phyloP scores from a whole-genome alignment of 2,113 vertebrate species.

The Oreochromis spilurus region DNA sequence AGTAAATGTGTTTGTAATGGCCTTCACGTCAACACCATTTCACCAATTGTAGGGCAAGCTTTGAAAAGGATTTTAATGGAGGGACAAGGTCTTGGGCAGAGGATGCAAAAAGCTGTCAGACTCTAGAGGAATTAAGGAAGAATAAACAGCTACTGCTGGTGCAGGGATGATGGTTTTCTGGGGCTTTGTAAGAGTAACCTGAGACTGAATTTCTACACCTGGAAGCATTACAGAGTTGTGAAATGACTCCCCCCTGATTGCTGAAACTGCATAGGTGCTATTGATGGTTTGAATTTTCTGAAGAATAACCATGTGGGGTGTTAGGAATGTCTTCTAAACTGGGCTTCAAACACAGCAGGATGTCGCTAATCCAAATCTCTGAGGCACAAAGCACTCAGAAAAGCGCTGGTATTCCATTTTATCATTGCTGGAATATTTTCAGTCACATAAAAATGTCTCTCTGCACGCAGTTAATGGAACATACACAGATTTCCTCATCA shows the following conservation, averaged over 20 bases:
- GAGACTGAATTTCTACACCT: conserved; percentile 17
- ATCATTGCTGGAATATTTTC: neutral
- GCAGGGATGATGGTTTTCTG: neutral
- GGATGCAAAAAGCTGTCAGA: neutral
- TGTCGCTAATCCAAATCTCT: conserved; percentile 29
- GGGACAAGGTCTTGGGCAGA: conserved; percentile 5
- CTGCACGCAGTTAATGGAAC: neutral
- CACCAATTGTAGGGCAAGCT: conserved; percentile 5
- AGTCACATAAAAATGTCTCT: neutral
- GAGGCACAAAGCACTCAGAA: neutral
- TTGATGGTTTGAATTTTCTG: neutral
- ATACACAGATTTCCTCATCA: neutral
- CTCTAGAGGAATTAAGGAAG: neutral
- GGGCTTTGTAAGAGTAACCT: neutral
- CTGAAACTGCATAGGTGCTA: neutral
- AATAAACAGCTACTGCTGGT: neutral
- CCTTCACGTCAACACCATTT: conserved; percentile 1
- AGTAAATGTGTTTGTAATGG: conserved; percentile 29
- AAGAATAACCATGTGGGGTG: neutral
- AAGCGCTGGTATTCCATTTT: neutral
- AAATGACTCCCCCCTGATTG: neutral
- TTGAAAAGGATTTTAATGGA: conserved; percentile 37
- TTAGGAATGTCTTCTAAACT: neutral
- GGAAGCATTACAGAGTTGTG: neutral
- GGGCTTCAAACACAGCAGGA: neutral